Base-by-base conservation (phyloP, 2,888 invertebrate species). In the Melieria crassipennis region DNA sequence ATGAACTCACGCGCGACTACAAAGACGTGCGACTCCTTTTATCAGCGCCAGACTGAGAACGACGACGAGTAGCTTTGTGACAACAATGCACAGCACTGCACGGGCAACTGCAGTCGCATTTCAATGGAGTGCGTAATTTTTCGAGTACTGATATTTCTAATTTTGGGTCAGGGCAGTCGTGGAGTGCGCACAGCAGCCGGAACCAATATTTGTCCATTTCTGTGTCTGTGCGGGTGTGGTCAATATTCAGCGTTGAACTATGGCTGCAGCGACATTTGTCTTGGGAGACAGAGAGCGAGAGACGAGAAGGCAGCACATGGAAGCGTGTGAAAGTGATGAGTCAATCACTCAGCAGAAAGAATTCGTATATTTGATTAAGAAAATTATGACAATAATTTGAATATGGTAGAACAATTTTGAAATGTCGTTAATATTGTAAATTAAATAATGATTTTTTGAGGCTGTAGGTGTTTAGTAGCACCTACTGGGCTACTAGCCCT, bases 101-200 rank as follows among this genome's bases (percentile, higher is more conserved):
- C 30, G 2, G 30, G 30, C 30, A 30, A 30, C 30, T 30, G 30
- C 30, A 30, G 30, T 30, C 30, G 30, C 30, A 30, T 30, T 16
- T 58, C 13, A 58, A 58, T 58, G 58, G 30, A 58, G 58, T 58
- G 58, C 58, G 58, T 58, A 58, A 58, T 58, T 57, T 57, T 9
- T 57, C 52, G 10, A 9, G 13, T 3, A 30, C 7, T 11, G 10
- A 43, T 16, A 52, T n/a, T 52, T 55, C 61, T 60, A 68, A 61
- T 68, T 69, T 69, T 69, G 55, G 69, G 69, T 69, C 69, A 69
- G 62, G 69, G 69, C 57, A 65, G 50, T 58, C 46, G 11, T n/a
- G 5, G 11, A 52, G 13, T 10, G 13, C 10, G 52, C 30, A 30
- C 30, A 2, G 30, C 30, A 30, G 30, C 11, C 5, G 52, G 7